These are phyloP conservation scores for Manacus vitellinus DNA, from an alignment of 2,113 vertebrate genomes.

Conservation along the genomic window DNA sequence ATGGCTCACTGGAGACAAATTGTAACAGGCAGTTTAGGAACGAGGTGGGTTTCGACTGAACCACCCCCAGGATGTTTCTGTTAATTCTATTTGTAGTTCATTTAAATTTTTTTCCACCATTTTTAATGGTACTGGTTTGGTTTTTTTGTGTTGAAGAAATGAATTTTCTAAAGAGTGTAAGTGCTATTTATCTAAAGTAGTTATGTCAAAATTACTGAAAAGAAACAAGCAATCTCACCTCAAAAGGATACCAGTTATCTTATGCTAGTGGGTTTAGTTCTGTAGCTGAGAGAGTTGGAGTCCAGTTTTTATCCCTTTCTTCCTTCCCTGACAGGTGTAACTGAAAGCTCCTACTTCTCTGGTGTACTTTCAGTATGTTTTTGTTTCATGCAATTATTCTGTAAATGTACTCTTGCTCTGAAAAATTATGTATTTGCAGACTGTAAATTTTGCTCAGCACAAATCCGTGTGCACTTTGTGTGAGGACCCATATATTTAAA, in stretches of 20 bases:
- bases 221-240: not conserved
- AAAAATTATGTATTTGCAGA: not conserved
- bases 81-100: not conserved
- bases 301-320: not conserved
- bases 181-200: not conserved
- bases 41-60: not conserved
- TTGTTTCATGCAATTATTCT: not conserved
- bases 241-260: not conserved
- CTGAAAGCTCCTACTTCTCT: not conserved
- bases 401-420: not conserved
- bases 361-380: not conserved
- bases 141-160: not conserved
- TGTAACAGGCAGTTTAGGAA: not conserved
- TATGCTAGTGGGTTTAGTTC: not conserved
- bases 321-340: not conserved
- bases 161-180: not conserved
- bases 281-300: not conserved
- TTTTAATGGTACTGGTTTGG: not conserved
- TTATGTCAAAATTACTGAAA: not conserved
- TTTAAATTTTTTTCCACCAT: not conserved
- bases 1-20: not conserved
- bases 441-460: not conserved
- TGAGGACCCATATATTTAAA: not conserved
- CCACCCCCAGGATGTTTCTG: not conserved
- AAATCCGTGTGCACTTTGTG: not conserved